Evolutionary conservation across 1,140 invertebrate species (phyloP), one percentile per base, ranked within the genome.

Genomic region (Xylocopa sonorina): DNA sequence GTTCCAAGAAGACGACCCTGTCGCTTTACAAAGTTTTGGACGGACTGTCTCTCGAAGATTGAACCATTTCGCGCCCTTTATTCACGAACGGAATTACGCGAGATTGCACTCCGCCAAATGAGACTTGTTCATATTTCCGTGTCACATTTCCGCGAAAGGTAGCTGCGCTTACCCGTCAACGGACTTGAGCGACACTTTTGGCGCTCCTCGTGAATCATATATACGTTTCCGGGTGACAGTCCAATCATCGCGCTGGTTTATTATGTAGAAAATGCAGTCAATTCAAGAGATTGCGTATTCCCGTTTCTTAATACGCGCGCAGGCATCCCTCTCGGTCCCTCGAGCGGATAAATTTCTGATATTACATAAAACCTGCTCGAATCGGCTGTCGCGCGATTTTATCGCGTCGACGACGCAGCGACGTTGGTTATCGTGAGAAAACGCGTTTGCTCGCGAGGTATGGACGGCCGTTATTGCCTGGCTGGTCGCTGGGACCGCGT

Each of bases 371-470:
- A 55, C 29, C 6, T 6, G 12, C 4, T 14, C 1, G 27, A 55
- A 29, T 14, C 6, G 5, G 18, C 21, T 21, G 29, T 50, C 38
- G 58, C 12, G 50, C 53, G 32, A 80, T 74, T 66, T 62, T 29
- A 51, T 32, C n/a, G 16, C 21, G 38, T n/a, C 32, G 29, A 41
- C 50, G 14, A 9, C 32, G 21, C 27, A n/a, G 24, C 24, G 16
- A n/a, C n/a, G n/a, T n/a, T 50, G 21, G 24, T 62, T 32, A 24
- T 50, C 43, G 60, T 51, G 2, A 21, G 41, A 21, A 16, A 60
- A 80, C 48, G 41, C 27, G 62, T 51, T 62, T 51, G 67, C 24
- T 53, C n/a, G 51, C 9, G 67, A 60, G 4, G 60, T 51, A n/a
- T n/a, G n/a, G n/a, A n/a, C n/a, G n/a, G n/a, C n/a, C n/a, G n/a